Conservation (phyloP, 1,140 invertebrate species). For the Zeugodacus cucurbitae region DNA sequence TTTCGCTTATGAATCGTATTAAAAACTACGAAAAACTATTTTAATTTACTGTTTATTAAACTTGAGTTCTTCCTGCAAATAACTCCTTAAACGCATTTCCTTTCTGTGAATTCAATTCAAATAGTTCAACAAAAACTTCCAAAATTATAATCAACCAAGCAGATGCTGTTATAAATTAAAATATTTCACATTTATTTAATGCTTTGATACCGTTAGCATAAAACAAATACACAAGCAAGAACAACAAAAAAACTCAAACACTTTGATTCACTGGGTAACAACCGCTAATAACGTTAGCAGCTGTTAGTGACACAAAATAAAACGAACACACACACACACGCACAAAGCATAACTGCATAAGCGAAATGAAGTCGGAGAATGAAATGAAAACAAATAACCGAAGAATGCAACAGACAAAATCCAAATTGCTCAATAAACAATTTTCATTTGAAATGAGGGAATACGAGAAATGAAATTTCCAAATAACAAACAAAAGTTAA, state of each 20-base stretch:
- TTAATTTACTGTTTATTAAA: too few species aligned
- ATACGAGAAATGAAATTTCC: not conserved
- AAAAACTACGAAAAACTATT: too few species aligned
- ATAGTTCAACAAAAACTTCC: too few species aligned
- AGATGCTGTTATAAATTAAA: too few species aligned
- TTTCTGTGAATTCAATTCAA: too few species aligned
- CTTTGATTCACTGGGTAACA: not conserved
- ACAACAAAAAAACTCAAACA: not conserved
- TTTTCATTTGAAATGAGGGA: not conserved
- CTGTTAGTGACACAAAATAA: not conserved
- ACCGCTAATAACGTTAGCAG: not conserved
- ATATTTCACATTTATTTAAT: too few species aligned
- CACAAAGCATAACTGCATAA: not conserved
- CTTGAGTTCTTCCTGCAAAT: too few species aligned
- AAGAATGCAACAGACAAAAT: constrained; percentile 28
- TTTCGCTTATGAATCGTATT: too few species aligned
- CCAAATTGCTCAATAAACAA: constrained; percentile 38
- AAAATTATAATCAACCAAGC: too few species aligned
- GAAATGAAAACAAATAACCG: not conserved
- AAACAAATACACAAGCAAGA: too few species aligned
- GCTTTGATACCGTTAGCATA: too few species aligned
- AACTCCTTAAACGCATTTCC: too few species aligned
- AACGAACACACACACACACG: not conserved
- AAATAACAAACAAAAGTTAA: constrained; percentile 11
- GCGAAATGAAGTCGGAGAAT: not conserved